Percentiles rank a stretch among this genome's conserved stretches.
Evolutionary conservation across 2,888 invertebrate species (phyloP).

Genomic region (Brachypterus glaber): DNA sequence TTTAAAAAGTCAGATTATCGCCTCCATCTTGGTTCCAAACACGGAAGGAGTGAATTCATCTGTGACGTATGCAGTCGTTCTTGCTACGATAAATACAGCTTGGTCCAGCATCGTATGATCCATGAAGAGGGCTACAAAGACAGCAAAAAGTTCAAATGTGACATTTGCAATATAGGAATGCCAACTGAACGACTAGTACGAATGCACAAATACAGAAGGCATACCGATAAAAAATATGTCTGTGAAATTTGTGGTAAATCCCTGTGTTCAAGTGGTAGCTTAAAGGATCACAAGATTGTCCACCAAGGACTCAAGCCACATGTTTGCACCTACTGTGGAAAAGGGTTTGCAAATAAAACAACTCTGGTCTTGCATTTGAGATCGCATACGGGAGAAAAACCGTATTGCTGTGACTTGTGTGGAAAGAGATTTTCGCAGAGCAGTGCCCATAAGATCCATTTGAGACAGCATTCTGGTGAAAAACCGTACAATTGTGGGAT

Average conservation of each 20-base stretch:
- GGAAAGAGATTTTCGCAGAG: conserved; percentile 35
- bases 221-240: conserved; percentile 7
- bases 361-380: conserved; percentile 44
- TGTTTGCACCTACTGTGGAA: conserved; percentile 29
- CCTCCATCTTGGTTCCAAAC: conserved; percentile 3
- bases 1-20: conserved; percentile 17
- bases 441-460: conserved; percentile 28
- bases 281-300: conserved; percentile 8
- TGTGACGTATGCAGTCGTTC: conserved; percentile 27
- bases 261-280: conserved; percentile 5
- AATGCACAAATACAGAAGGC: conserved; percentile 1
- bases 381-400: conserved; percentile 44
- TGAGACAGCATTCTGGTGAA: conserved; percentile 46
- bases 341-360: conserved; percentile 35
- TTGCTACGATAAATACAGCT: conserved; percentile 25
- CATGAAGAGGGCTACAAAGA: conserved; percentile 23
- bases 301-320: conserved; percentile 4
- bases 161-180: no score
- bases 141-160: no score
- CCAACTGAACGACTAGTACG: background rate
- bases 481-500: conserved; percentile 41
- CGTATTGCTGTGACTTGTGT: conserved; percentile 45
- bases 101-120: conserved; percentile 24
- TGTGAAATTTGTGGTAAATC: conserved; percentile 11
- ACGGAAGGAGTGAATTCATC: conserved; percentile 17